Percentiles rank a stretch among this genome's conserved stretches.
phyloP scores from a whole-genome alignment of 2,113 vertebrate species.

The Atractosteus spatula region DNA sequence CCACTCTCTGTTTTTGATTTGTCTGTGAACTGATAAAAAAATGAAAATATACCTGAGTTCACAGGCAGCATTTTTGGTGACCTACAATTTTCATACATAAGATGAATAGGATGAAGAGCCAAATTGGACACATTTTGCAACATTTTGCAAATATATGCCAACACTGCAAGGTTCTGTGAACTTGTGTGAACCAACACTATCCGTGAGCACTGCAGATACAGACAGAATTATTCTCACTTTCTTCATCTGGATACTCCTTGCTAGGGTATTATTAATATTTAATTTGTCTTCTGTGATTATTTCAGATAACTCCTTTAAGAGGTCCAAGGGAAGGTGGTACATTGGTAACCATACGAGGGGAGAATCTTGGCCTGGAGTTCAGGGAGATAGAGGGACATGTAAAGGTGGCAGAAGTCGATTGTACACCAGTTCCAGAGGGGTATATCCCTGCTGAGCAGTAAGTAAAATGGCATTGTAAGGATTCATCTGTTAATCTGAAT shows the following conservation, averaged over 20 bases:
- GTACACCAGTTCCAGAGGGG: conserved; percentile 83
- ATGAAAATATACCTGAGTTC: too few species aligned
- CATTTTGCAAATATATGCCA: too few species aligned
- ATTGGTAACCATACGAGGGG: conserved; percentile 91
- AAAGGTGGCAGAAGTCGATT: conserved; percentile 92
- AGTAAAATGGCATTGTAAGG: conserved; percentile 51
- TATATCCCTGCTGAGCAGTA: conserved; percentile 98
- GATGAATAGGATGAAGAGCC: too few species aligned
- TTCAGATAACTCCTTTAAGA: conserved; percentile 84
- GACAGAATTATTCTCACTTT: not conserved
- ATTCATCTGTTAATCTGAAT: too few species aligned
- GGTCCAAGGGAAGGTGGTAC: conserved; percentile 95
- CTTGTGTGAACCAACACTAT: too few species aligned
- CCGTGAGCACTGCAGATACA: not conserved
- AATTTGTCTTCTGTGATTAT: not conserved
- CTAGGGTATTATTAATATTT: not conserved
- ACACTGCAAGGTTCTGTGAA: too few species aligned
- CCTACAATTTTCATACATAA: too few species aligned
- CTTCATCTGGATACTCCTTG: not conserved
- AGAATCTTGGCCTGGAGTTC: conserved; percentile 94
- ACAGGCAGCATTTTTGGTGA: too few species aligned
- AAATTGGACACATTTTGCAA: too few species aligned
- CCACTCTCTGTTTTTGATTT: too few species aligned
- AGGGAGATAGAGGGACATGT: conserved; percentile 84
- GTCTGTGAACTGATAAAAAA: too few species aligned